Conservation (phyloP, 2,888 invertebrate species). For the Melanophora roralis region DNA sequence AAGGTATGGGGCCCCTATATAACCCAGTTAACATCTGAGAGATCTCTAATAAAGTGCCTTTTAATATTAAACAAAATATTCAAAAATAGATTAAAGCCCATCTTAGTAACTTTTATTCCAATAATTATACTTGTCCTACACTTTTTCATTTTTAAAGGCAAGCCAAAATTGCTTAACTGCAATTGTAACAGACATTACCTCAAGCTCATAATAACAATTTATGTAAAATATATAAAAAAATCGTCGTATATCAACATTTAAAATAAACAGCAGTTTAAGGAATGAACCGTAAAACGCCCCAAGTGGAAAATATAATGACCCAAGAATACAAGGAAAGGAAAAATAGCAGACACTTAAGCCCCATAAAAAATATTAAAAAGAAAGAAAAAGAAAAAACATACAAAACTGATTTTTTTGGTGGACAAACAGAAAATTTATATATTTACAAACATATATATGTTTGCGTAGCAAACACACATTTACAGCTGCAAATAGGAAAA, state of each 20-base stretch:
- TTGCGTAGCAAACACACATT: neutral
- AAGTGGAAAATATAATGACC: slow-evolving; percentile 53
- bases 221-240: slow-evolving; percentile 28
- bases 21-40: too few relatives aligned
- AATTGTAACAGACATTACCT: slow-evolving; percentile 35
- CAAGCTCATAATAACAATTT: slow-evolving; percentile 29
- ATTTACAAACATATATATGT: neutral
- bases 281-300: slow-evolving; percentile 49
- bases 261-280: slow-evolving; percentile 42
- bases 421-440: neutral
- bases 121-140: neutral
- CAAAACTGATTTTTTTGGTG: neutral
- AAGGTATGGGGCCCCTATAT: too few relatives aligned
- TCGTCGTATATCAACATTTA: slow-evolving; percentile 32
- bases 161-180: neutral
- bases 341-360: slow-evolving; percentile 55
- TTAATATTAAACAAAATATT: neutral
- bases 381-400: neutral
- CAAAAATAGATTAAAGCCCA: neutral
- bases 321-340: slow-evolving; percentile 24
- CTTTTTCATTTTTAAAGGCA: neutral
- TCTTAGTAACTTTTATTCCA: neutral
- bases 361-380: slow-evolving; percentile 40
- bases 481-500: slow-evolving; percentile 9
- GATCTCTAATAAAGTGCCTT: too few relatives aligned